Base-by-base conservation (phyloP, 2,797 vertebrate genomes). In the Nyctalus aviator region DNA sequence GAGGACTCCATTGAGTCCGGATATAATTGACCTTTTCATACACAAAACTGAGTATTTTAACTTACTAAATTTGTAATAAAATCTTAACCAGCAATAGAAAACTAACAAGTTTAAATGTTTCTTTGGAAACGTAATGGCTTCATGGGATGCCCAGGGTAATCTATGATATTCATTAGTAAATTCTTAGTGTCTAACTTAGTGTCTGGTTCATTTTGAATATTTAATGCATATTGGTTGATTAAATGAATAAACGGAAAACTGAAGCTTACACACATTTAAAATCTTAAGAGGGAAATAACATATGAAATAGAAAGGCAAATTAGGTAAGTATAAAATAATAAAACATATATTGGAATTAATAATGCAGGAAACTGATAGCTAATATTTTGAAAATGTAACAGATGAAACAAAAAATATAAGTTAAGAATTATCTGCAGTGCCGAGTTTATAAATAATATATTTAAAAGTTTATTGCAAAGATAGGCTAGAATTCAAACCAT, bases 341-440 rank as follows among this genome's bases (percentile, higher is more conserved):
- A 72, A 88, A 68, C 30, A 5, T 41, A 17, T 15, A 55, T 57
- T 75, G 23, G 4, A 62, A 21, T 75, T 48, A 73, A 57, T 50
- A 64, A 88, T 20, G 9, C 18, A 88, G 77, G 41, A 93, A 83
- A 84, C 27, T 23, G 20, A 83, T 48, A 59, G 44, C 71, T 85
- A 84, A 86, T 86, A 86, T 75, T 85, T 84, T 81, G 44, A 91
- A 85, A 94, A 94, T 94, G 21, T 57, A 94, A 55, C 17, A 88
- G 30, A 78, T 12, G 13, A 5, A 78, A 77, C 5, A 89, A 91
- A 66, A 66, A 50, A 62, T 90, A 0, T 76, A 88, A 30, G 25
- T 64, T 37, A 64, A 91, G 32, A 77, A 85, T 83, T 75, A 91
- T 50, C 17, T 68, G 25, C 8, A 86, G 18, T 57, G 8, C 6